Conservation (phyloP, 2,888 invertebrate genomes). For the Drosophila neonasuta region DNA sequence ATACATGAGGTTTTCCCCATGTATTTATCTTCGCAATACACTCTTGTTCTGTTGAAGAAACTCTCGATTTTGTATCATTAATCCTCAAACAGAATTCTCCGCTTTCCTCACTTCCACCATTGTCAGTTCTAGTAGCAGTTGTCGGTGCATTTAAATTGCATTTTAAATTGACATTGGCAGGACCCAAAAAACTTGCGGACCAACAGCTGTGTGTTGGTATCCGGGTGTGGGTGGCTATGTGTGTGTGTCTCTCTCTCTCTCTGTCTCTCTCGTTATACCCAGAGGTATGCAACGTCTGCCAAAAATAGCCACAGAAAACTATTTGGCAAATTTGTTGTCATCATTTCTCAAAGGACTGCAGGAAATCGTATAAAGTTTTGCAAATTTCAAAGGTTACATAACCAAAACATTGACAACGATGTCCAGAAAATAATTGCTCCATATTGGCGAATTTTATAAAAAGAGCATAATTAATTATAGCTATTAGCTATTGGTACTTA, state of each 20-base stretch:
- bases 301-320: constrained; percentile 58
- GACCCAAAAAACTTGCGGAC: constrained; percentile 20
- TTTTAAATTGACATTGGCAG: constrained; percentile 65
- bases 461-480: constrained; percentile 36
- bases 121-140: constrained; percentile 37
- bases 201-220: constrained; percentile 10
- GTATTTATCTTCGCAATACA: neutral
- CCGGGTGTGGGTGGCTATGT: constrained; percentile 2
- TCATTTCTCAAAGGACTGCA: constrained; percentile 34
- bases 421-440: constrained; percentile 3
- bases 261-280: constrained; percentile 13
- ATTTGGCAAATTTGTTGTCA: constrained; percentile 66
- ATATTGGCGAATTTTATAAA: constrained; percentile 1
- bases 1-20: neutral
- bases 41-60: neutral
- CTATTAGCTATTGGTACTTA: constrained; percentile 14
- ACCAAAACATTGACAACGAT: constrained; percentile 12
- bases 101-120: neutral
- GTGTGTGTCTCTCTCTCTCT: constrained; percentile 5
- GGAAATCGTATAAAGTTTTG: neutral
- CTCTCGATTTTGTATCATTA: constrained; percentile 14
- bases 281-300: constrained; percentile 48
- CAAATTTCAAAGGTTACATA: constrained; percentile 12
- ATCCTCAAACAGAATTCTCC: constrained; percentile 8
- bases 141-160: constrained; percentile 63